Evolutionary conservation across 2,797 vertebrate genomes (phyloP), one percentile per base, ranked within the genome.

Genomic region (Enteromius viviparus): DNA sequence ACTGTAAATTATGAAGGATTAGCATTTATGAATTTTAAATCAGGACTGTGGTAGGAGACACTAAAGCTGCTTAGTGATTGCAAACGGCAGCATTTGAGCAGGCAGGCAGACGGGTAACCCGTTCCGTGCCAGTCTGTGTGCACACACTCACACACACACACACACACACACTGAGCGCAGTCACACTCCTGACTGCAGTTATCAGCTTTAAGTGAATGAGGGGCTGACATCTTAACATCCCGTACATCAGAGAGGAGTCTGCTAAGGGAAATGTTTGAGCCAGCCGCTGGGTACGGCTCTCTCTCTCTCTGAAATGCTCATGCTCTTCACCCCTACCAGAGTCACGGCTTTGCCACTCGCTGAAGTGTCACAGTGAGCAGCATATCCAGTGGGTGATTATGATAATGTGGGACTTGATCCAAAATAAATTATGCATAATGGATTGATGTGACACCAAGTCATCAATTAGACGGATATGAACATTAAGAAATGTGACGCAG

Each of bases 21-120:
- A 99, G 98, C 98, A 99, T 99, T 99, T 98, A 99, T 99, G 98
- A 99, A 99, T 99, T 99, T 99, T 98, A 99, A 99, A 99, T 98
- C 96, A 98, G 97, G 96, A 94, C 95, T 96, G 96, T 96, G 97
- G 96, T 97, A 96, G 97, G 96, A 98, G 97, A 97, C 96, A 96
- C 96, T 97, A 99, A 99, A 99, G 97, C 98, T 97, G 97, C 98
- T 99, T 98, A 98, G 95, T 94, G 95, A 96, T 96, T 95, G 96
- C 96, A 97, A 96, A 96, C 95, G 94, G 94, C 94, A 94, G 96
- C 95, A 95, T 97, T 96, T 96, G 94, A 95, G 95, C 96, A 93
- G 92, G 92, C 93, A 89, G 94, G 90, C 94, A 95, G 90, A 55
- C 34, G 82, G 72, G 76, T 96, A 96, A 97, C 96, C 93, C 95